A percentile compares a stretch with the other conserved stretches of the same genome.
Evolutionary conservation across 2,888 invertebrate genomes (phyloP).

Genomic region (Rhabditophanes sp.): DNA sequence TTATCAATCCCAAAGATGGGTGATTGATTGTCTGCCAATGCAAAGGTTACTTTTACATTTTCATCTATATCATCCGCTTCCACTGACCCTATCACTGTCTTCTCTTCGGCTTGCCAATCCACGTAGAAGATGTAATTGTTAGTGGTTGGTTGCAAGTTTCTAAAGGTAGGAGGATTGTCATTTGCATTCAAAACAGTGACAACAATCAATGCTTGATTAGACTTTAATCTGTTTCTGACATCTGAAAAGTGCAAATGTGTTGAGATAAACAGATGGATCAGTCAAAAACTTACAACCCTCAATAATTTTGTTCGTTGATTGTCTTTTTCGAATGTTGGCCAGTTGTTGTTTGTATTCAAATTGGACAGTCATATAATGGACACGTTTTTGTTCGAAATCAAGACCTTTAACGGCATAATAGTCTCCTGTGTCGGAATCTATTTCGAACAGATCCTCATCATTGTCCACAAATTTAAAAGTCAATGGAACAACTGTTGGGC

Average conservation of each 20-base stretch:
- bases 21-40: slow-evolving; percentile 10
- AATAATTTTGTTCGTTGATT: no score
- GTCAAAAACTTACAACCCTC: background rate
- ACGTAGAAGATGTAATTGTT: slow-evolving; percentile 21
- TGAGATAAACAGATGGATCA: background rate
- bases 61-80: slow-evolving; percentile 28
- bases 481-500: no score
- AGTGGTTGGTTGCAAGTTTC: slow-evolving; percentile 17
- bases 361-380: no score
- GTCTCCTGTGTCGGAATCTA: slow-evolving; percentile 14
- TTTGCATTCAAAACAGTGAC: slow-evolving; percentile 34
- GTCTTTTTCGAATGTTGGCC: no score
- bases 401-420: background rate
- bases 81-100: slow-evolving; percentile 16
- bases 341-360: no score
- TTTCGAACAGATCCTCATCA: slow-evolving; percentile 13
- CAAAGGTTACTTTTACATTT: slow-evolving; percentile 13
- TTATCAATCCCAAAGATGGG: slow-evolving; percentile 24
- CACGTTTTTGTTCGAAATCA: no score
- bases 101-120: slow-evolving; percentile 21
- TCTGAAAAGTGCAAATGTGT: slow-evolving; percentile 14
- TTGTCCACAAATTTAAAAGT: slow-evolving; percentile 9
- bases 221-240: slow-evolving; percentile 19
- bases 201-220: slow-evolving; percentile 30
- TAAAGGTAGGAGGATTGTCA: slow-evolving; percentile 33